phyloP scores from a whole-genome alignment of 2,888 invertebrate genomes.

The Limnephilus marmoratus region DNA sequence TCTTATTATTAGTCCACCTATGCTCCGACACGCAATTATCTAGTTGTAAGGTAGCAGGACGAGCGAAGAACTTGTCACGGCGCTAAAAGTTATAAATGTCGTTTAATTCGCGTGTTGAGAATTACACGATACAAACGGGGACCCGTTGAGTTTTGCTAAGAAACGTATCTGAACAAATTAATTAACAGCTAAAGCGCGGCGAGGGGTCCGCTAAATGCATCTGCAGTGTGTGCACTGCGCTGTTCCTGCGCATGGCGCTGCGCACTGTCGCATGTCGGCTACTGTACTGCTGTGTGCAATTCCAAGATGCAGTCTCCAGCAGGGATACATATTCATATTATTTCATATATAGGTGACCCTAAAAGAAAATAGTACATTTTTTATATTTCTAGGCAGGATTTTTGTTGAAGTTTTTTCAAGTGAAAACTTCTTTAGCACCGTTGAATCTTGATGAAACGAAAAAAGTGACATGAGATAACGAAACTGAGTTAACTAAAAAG shows the following conservation, averaged over 20 bases:
- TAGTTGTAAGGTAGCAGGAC: not conserved
- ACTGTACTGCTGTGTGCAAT: not conserved
- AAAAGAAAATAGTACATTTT: too few relatives aligned
- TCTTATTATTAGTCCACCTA: not conserved
- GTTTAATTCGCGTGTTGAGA: constrained; percentile 26
- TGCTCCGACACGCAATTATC: not conserved
- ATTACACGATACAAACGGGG: constrained; percentile 16
- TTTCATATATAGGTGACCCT: not conserved
- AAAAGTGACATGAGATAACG: too few relatives aligned
- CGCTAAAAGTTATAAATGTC: not conserved
- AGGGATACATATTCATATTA: not conserved
- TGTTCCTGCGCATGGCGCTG: not conserved
- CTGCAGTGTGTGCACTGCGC: constrained; percentile 7
- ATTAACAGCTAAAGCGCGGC: constrained; percentile 53
- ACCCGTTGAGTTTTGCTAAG: constrained; percentile 45
- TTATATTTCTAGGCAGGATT: too few relatives aligned
- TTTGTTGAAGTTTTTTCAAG: too few relatives aligned
- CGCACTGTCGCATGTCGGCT: not conserved
- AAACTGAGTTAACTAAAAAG: too few relatives aligned
- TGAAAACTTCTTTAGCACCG: too few relatives aligned
- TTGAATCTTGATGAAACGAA: too few relatives aligned
- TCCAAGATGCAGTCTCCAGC: not conserved
- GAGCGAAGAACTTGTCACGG: not conserved
- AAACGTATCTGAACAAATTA: constrained; percentile 57
- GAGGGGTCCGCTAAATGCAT: constrained; percentile 50